Evolutionary conservation across 2,113 vertebrate genomes (phyloP).

Genomic region (Hippocampus barbouri): DNA sequence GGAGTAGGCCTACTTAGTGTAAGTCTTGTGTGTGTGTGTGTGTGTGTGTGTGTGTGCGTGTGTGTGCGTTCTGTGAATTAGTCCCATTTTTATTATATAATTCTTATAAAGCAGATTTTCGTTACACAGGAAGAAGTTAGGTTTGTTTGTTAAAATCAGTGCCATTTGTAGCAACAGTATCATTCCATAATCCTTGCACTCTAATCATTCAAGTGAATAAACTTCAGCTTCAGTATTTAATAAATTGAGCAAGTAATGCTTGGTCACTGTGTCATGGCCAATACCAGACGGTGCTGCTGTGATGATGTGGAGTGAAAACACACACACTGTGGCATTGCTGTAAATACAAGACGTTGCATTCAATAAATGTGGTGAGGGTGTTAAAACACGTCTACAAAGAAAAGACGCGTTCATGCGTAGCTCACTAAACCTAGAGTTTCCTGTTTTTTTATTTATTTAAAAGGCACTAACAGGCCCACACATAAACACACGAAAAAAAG

Average conservation of each 20-base stretch:
- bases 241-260: background rate
- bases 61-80: no score
- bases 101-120: background rate
- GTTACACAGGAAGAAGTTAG: background rate
- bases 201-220: background rate
- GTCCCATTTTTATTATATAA: no score
- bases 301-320: background rate
- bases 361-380: conserved; percentile 60
- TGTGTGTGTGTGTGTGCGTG: no score
- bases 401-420: conserved; percentile 57
- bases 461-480: conserved; percentile 29
- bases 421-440: conserved; percentile 51
- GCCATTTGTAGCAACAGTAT: background rate
- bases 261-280: background rate
- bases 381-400: conserved; percentile 53
- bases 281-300: background rate
- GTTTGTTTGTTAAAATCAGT: background rate
- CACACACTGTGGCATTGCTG: conserved; percentile 11
- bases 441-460: conserved; percentile 28
- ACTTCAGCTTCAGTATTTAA: background rate
- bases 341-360: conserved; percentile 30
- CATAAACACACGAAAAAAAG: background rate
- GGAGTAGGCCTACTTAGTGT: no score
- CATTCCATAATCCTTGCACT: background rate
- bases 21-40: no score